Evolutionary conservation across 2,888 invertebrate genomes (phyloP), one percentile per base, ranked within the genome.

Genomic region (Chymomyza caudatula): DNA sequence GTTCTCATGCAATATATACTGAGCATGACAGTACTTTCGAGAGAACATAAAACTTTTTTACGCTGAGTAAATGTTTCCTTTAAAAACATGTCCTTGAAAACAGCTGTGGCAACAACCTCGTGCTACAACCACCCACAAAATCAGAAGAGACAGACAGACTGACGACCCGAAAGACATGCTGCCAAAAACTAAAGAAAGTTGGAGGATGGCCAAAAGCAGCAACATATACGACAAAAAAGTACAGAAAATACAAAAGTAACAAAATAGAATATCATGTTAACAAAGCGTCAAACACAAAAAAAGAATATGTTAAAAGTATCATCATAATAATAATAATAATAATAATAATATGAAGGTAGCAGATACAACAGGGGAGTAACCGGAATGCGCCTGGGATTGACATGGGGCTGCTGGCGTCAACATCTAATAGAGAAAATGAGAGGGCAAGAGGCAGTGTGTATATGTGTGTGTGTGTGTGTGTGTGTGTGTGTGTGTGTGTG

Each of bases 231-330:
- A 11, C 4, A 51, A 17, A 51, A 1, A 13, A 51, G 20, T 5
- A 20, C 6, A 13, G 1, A 5, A 22, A 51, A 11, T 3, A 4
- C 13, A 51, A 51, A 51, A 51, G 20, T 1, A 51, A 51, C 19
- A 51, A 52, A 56, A 55, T 42, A 58, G 55, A 58, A 63, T 59
- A 63, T 55, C 44, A 42, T 56, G 60, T 60, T 63, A 67, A 63
- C 63, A 61, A 51, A 43, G 51, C 51, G 6, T 42, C 13, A 23
- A 47, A 65, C 47, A 60, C 23, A 49, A 20, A 15, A 37, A n/a
- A 20, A 23, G 15, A 54, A 60, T 60, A 60, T 60, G 47, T 65
- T 60, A 8, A 42, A 49, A 65, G 17, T 42, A 53, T 15, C 29
- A 11, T 15, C 23, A 53, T 53, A 53, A 53, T 25, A 22, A 56